phyloP scores from a whole-genome alignment of 2,888 invertebrate genomes.

The Cremastinae sp. region DNA sequence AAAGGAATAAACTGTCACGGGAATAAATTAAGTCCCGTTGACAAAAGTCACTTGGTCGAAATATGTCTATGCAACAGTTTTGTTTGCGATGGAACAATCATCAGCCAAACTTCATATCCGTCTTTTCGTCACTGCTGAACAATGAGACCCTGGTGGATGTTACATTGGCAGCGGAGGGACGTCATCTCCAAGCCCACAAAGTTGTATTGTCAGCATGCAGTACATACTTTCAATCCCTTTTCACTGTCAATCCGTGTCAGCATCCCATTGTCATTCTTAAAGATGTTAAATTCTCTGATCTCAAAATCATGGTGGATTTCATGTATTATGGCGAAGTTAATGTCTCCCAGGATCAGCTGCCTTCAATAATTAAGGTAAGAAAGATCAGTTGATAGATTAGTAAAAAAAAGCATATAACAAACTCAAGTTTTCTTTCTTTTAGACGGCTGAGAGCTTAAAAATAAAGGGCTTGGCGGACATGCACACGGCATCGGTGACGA shows the following conservation, averaged over 20 bases:
- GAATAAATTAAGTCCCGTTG: slow-evolving; percentile 35
- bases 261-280: slow-evolving; percentile 95
- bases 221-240: slow-evolving; percentile 94
- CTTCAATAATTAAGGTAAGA: slow-evolving; percentile 82
- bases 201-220: slow-evolving; percentile 95
- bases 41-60: slow-evolving; percentile 17
- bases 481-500: slow-evolving; percentile 88
- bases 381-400: slow-evolving; percentile 1
- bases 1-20: slow-evolving; percentile 29
- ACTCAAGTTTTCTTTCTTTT: not conserved
- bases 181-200: slow-evolving; percentile 93
- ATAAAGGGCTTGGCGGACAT: slow-evolving; percentile 94
- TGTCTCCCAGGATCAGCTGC: slow-evolving; percentile 93
- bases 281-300: slow-evolving; percentile 92
- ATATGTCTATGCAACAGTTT: slow-evolving; percentile 88
- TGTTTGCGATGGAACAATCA: slow-evolving; percentile 96
- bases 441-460: slow-evolving; percentile 93
- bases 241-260: slow-evolving; percentile 92
- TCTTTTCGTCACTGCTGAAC: slow-evolving; percentile 91
- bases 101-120: slow-evolving; percentile 95
- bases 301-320: slow-evolving; percentile 94
- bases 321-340: slow-evolving; percentile 97
- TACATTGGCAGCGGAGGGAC: slow-evolving; percentile 94
- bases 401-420: slow-evolving; percentile 28
- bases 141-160: slow-evolving; percentile 94